Percentiles rank a stretch among this genome's conserved stretches.
Evolutionary conservation across 2,113 vertebrate genomes (phyloP).

Genomic region (Atlantisia rogersi): DNA sequence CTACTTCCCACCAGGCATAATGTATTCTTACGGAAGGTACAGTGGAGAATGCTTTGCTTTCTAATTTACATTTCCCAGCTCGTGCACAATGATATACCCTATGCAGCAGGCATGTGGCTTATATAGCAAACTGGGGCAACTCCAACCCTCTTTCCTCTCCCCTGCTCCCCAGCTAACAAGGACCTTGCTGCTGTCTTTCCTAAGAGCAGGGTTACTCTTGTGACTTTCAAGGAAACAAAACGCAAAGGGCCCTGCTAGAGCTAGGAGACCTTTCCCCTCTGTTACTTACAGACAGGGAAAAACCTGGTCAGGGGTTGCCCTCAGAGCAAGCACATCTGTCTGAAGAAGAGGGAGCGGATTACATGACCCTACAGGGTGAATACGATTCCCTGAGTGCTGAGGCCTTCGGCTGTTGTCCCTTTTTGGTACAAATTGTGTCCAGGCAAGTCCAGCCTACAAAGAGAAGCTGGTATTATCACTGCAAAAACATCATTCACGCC

Average conservation of each 20-base stretch:
- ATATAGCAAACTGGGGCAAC: neutral
- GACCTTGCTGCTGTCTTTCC: neutral
- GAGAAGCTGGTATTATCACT: neutral
- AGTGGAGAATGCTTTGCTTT: neutral
- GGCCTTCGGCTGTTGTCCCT: neutral
- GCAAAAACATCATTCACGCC: neutral
- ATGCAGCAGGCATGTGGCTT: neutral
- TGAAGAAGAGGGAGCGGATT: neutral
- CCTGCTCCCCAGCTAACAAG: neutral
- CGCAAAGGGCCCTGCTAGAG: neutral
- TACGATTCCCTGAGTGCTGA: neutral
- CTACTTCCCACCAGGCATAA: constrained; percentile 92
- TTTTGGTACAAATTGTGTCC: neutral
- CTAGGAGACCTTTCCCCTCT: neutral
- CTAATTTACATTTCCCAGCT: neutral
- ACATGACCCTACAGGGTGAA: rapidly evolving
- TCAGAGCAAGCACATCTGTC: neutral
- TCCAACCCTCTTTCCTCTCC: neutral
- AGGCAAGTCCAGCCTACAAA: neutral
- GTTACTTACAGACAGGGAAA: neutral
- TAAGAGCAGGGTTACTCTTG: neutral
- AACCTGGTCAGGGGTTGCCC: neutral
- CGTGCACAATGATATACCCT: neutral
- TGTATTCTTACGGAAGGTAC: constrained; percentile 91
- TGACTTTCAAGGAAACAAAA: neutral